These are phyloP conservation scores for Lucinisca nassula DNA, from an alignment of 2,888 invertebrate species.

Conservation along the genomic window DNA sequence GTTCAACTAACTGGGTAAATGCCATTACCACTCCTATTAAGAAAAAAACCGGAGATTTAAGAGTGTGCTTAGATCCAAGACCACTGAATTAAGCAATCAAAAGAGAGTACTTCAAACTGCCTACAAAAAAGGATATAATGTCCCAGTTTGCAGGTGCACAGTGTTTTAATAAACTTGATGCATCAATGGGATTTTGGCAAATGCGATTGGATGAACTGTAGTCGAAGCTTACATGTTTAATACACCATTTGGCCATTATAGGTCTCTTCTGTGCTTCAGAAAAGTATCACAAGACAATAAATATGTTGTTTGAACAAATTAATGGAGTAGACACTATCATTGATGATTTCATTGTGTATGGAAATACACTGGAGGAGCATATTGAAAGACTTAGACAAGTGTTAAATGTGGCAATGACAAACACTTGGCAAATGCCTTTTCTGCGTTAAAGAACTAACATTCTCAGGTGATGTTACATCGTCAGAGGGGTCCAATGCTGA, in stretches of 20 bases:
- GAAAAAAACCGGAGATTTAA: constrained; percentile 35
- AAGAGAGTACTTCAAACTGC: constrained; percentile 53
- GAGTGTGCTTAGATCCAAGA: constrained; percentile 52
- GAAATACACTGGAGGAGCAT: constrained; percentile 49
- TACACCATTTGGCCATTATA: too few species aligned
- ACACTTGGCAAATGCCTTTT: constrained; percentile 50
- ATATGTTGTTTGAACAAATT: constrained; percentile 20
- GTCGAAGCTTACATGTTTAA: constrained; percentile 56
- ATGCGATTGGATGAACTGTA: constrained; percentile 55
- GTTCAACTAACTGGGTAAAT: constrained; percentile 71
- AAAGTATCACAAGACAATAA: constrained; percentile 31
- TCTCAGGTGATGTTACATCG: constrained; percentile 33
- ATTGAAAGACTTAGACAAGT: constrained; percentile 34
- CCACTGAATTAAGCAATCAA: constrained; percentile 60
- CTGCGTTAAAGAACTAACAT: constrained; percentile 37
- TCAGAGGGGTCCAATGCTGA: constrained; percentile 42
- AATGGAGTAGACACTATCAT: too few species aligned
- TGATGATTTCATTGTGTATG: constrained; percentile 54
- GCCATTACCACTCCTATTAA: constrained; percentile 61
- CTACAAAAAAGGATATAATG: constrained; percentile 58
- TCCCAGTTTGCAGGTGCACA: constrained; percentile 52
- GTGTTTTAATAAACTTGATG: constrained; percentile 65
- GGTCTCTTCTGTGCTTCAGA: constrained; percentile 55
- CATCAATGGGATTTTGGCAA: constrained; percentile 66
- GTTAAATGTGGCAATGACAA: constrained; percentile 14